A percentile compares a stretch with the other conserved stretches of the same genome.
Conservation (phyloP, 2,888 invertebrate genomes). For the Petrolisthes cinctipes region DNA sequence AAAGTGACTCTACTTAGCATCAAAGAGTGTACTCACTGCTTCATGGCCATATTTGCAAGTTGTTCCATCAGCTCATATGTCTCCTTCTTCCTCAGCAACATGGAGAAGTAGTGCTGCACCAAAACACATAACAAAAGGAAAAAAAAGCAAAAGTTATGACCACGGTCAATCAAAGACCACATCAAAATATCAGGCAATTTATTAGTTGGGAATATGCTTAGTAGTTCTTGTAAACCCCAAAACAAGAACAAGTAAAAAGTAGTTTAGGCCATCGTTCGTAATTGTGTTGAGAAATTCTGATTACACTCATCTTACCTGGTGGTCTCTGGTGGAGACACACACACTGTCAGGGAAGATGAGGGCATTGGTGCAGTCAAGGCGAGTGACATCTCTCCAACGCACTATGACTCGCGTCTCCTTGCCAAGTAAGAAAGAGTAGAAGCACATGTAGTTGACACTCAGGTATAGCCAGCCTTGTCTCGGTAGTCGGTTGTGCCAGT, state of each 20-base stretch:
- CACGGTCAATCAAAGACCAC: too few relatives aligned
- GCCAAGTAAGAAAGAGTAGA: constrained; percentile 94
- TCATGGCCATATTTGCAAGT: constrained; percentile 96
- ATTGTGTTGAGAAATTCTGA: not conserved
- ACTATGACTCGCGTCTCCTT: constrained; percentile 88
- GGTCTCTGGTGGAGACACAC: constrained; percentile 85
- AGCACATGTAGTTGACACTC: constrained; percentile 95
- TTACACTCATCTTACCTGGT: constrained; percentile 71
- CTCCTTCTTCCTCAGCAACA: constrained; percentile 89
- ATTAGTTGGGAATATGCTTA: too few relatives aligned
- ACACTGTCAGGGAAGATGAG: constrained; percentile 87
- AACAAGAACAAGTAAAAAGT: not conserved
- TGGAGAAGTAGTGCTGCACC: constrained; percentile 85
- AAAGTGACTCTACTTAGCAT: too few relatives aligned
- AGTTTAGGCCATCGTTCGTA: not conserved
- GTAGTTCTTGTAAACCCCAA: too few relatives aligned
- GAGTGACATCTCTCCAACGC: constrained; percentile 90
- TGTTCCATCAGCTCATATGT: constrained; percentile 94
- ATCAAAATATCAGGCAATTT: too few relatives aligned
- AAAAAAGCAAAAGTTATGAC: too few relatives aligned
- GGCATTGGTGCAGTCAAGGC: constrained; percentile 82
- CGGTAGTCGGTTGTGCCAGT: constrained; percentile 92
- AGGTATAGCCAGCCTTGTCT: constrained; percentile 97
- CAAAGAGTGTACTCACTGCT: constrained; percentile 74
- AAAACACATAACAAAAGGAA: too few relatives aligned